Conservation (phyloP, 2,797 vertebrate species). For the Oreonectes daqikongensis region DNA sequence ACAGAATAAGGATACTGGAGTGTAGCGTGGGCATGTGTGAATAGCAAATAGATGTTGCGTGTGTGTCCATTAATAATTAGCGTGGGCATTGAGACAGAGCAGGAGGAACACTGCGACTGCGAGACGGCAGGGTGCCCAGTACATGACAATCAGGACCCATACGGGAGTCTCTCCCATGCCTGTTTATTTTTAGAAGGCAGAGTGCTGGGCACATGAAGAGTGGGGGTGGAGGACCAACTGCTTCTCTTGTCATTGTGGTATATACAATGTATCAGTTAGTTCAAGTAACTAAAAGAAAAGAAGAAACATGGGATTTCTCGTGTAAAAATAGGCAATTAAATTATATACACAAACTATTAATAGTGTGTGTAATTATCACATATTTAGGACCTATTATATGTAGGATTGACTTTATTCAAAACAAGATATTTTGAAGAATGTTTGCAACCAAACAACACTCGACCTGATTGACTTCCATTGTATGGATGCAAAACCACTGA, state of each 20-base stretch:
- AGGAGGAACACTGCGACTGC: conserved; percentile 31
- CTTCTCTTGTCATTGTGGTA: conserved; percentile 1
- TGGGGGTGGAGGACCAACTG: conserved; percentile 20
- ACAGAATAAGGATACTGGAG: not conserved
- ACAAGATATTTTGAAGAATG: too few species aligned
- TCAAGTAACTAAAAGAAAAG: too few species aligned
- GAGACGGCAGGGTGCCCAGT: conserved; percentile 30
- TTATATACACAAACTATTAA: too few species aligned
- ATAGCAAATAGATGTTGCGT: not conserved
- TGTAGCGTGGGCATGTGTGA: not conserved
- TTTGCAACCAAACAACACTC: too few species aligned
- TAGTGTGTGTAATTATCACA: too few species aligned
- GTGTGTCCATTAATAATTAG: conserved; percentile 6
- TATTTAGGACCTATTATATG: too few species aligned
- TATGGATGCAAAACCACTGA: too few species aligned
- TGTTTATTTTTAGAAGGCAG: conserved; percentile 45
- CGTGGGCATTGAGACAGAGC: conserved; percentile 18
- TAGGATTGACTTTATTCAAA: too few species aligned
- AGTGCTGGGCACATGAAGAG: conserved; percentile 26
- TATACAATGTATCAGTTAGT: not conserved
- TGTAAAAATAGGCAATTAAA: too few species aligned
- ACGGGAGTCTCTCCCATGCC: conserved; percentile 19
- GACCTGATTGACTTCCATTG: too few species aligned
- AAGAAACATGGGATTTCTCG: too few species aligned
- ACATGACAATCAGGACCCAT: conserved; percentile 35